These are phyloP conservation scores for Actinia tenebrosa DNA, from an alignment of 64 coral and sea anemone genomes.

Conservation along the genomic window DNA sequence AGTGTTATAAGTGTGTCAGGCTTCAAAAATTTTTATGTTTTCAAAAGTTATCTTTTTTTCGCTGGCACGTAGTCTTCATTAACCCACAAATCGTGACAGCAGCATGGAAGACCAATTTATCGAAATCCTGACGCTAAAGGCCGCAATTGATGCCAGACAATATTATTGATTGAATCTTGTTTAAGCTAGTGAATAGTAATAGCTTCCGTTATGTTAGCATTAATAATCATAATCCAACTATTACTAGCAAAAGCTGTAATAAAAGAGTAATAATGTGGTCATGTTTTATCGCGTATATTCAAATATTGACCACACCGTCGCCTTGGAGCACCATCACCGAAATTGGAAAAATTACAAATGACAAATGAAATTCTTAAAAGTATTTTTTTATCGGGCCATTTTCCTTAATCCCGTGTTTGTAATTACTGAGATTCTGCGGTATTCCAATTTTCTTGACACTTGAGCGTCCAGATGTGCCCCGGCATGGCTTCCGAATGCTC, in stretches of 20 bases:
- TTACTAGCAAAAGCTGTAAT: too few species aligned
- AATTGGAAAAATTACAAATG: neutral
- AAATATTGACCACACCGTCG: neutral
- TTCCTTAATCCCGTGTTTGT: neutral
- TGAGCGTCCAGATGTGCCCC: neutral
- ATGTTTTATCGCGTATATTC: neutral
- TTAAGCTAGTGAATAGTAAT: neutral
- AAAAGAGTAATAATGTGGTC: neutral
- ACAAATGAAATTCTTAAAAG: neutral
- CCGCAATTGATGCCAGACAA: neutral
- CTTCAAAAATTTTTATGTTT: too few species aligned
- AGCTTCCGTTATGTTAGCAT: neutral
- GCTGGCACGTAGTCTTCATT: neutral
- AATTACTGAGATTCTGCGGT: constrained; percentile 1
- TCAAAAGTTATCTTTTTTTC: neutral
- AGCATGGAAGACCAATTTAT: neutral
- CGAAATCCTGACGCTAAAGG: neutral
- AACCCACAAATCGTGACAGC: neutral
- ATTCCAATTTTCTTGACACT: constrained; percentile 7
- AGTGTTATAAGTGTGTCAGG: too few species aligned
- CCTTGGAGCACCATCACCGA: too few species aligned
- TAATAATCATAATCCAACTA: neutral
- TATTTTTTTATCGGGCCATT: neutral
- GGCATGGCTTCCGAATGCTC: neutral
- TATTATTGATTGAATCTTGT: neutral